phyloP scores from a whole-genome alignment of 2,797 vertebrate species.

The Karalla daura region DNA sequence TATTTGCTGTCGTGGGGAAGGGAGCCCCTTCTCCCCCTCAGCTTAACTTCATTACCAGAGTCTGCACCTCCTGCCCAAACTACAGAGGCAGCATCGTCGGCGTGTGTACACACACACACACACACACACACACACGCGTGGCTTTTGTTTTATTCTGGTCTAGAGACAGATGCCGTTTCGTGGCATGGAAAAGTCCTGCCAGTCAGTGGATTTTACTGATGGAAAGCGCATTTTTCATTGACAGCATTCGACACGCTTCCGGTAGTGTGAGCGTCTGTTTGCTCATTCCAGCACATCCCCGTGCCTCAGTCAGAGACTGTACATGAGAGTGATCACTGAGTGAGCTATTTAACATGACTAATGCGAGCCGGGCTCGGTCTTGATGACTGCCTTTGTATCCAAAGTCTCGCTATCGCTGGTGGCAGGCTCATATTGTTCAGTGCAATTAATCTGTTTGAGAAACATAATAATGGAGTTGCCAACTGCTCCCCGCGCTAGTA shows the following conservation, averaged over 20 bases:
- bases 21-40: constrained; percentile 80
- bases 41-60: constrained; percentile 90
- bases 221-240: not conserved
- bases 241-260: not conserved
- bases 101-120: too few relatives aligned
- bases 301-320: constrained; percentile 15
- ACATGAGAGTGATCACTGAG: constrained; percentile 49
- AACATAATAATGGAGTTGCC: constrained; percentile 76
- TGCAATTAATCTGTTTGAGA: constrained; percentile 76
- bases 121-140: not conserved
- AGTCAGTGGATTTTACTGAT: not conserved
- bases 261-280: constrained; percentile 20
- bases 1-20: constrained; percentile 93
- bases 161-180: not conserved
- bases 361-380: constrained; percentile 48
- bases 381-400: constrained; percentile 72
- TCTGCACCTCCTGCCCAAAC: constrained; percentile 52
- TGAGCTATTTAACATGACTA: constrained; percentile 72
- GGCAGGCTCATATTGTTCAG: constrained; percentile 70
- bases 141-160: not conserved
- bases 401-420: constrained; percentile 57
- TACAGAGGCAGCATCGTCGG: not conserved
- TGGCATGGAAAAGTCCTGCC: not conserved
- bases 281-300: not conserved
- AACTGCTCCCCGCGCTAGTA: constrained; percentile 67